These are phyloP conservation scores for Sinodicranocentrus sp. DNA, from an alignment of 2,888 invertebrate genomes.

Conservation along the genomic window DNA sequence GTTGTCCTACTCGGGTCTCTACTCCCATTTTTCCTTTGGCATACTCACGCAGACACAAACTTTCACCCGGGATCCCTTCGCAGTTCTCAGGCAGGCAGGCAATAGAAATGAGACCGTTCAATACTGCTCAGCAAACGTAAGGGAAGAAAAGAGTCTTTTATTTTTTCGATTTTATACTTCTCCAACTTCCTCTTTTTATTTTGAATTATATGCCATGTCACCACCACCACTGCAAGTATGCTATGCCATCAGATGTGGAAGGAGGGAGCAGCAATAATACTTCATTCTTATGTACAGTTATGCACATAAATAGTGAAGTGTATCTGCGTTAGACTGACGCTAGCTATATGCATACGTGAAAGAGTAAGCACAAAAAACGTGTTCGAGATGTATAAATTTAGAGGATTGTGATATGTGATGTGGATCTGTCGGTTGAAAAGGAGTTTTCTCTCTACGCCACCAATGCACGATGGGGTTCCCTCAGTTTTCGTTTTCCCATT, in stretches of 20 bases:
- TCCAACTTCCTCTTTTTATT: slow-evolving; percentile 46
- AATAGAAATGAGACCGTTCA: slow-evolving; percentile 54
- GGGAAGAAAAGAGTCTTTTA: slow-evolving; percentile 12
- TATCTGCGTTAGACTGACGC: slow-evolving; percentile 1
- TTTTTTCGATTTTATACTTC: slow-evolving; percentile 50
- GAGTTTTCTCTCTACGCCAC: not conserved
- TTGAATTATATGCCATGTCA: slow-evolving; percentile 21
- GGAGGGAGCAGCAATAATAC: slow-evolving; percentile 46
- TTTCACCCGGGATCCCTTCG: slow-evolving; percentile 49
- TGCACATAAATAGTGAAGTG: slow-evolving; percentile 32
- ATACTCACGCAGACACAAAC: slow-evolving; percentile 32
- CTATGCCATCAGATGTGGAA: not conserved
- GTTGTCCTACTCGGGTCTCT: slow-evolving; percentile 35
- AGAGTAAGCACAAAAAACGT: slow-evolving; percentile 24
- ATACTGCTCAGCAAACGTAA: slow-evolving; percentile 34
- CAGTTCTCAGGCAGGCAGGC: slow-evolving; percentile 3
- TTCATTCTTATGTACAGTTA: slow-evolving; percentile 38
- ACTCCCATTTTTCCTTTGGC: not conserved
- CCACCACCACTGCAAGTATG: not conserved
- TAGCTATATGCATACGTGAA: not conserved
- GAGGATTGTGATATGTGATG: slow-evolving; percentile 30
- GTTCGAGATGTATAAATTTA: slow-evolving; percentile 29
- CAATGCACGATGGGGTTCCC: slow-evolving; percentile 26
- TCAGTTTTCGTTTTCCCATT: slow-evolving; percentile 34
- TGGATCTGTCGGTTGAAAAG: slow-evolving; percentile 14